These are phyloP conservation scores for Plagiodera versicolora DNA, from an alignment of 2,888 invertebrate species.

Conservation along the genomic window DNA sequence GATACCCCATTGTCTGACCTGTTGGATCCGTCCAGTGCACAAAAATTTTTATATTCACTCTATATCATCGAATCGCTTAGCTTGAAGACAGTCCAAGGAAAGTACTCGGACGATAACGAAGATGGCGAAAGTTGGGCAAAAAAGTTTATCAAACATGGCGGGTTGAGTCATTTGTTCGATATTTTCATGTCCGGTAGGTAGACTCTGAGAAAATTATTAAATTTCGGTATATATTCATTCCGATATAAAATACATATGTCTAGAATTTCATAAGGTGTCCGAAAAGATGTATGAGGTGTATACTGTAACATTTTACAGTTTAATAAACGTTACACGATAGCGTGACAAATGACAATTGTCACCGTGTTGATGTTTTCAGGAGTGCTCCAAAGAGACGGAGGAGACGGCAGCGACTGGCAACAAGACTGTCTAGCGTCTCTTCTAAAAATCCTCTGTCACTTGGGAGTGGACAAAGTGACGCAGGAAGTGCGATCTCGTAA, in stretches of 20 bases:
- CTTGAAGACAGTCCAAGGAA: slow-evolving; percentile 41
- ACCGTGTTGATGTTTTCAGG: slow-evolving; percentile 52
- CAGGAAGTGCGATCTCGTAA: slow-evolving; percentile 49
- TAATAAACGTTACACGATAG: too few species aligned
- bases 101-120: slow-evolving; percentile 34
- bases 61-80: slow-evolving; percentile 84
- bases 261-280: too few species aligned
- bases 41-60: slow-evolving; percentile 92
- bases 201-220: too few species aligned
- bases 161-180: slow-evolving; percentile 83
- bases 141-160: slow-evolving; percentile 84
- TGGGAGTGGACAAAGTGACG: slow-evolving; percentile 70
- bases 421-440: slow-evolving; percentile 91
- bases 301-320: too few species aligned
- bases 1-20: slow-evolving; percentile 72
- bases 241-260: too few species aligned
- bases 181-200: slow-evolving; percentile 82
- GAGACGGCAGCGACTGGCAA: slow-evolving; percentile 88
- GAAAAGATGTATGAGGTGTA: too few species aligned
- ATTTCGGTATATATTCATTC: too few species aligned
- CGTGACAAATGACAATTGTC: too few species aligned
- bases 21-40: slow-evolving; percentile 85
- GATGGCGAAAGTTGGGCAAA: slow-evolving; percentile 66
- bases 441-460: slow-evolving; percentile 81
- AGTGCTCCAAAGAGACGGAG: slow-evolving; percentile 70